A percentile compares a stretch with the other conserved stretches of the same genome.
Conservation (phyloP, 2,888 invertebrate species). For the Furcula furcula region DNA sequence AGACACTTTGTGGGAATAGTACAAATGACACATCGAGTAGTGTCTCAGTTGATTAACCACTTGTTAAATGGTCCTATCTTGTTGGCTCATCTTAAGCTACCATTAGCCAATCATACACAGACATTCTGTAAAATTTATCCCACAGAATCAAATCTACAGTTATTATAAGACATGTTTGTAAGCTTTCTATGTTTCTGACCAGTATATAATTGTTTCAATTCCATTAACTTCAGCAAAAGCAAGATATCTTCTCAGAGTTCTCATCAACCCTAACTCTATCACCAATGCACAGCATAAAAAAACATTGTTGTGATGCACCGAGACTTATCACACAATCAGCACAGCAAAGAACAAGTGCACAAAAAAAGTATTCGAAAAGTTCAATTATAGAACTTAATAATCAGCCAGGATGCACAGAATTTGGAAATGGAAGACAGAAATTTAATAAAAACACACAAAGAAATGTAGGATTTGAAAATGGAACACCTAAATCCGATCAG, state of each 20-base stretch:
- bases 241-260: constrained; percentile 62
- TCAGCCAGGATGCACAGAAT: not conserved
- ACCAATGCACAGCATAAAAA: constrained; percentile 35
- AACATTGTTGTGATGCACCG: constrained; percentile 46
- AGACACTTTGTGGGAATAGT: no score
- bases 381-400: constrained; percentile 10
- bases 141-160: no score
- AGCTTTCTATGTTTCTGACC: no score
- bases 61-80: no score
- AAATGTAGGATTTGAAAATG: constrained; percentile 13
- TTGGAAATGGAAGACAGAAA: constrained; percentile 7
- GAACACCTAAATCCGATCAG: constrained; percentile 8
- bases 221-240: constrained; percentile 59
- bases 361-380: constrained; percentile 19
- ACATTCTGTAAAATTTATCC: no score
- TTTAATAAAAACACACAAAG: constrained; percentile 6
- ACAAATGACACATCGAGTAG: no score
- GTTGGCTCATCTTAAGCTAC: no score
- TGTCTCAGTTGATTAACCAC: no score
- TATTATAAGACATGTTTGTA: no score
- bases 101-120: no score
- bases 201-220: no score
- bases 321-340: constrained; percentile 24
- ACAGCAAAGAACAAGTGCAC: constrained; percentile 7
- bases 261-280: constrained; percentile 44